Evolutionary conservation across 2,888 invertebrate species (phyloP), one percentile per base, ranked within the genome.

Genomic region (Eupithecia exiguata): DNA sequence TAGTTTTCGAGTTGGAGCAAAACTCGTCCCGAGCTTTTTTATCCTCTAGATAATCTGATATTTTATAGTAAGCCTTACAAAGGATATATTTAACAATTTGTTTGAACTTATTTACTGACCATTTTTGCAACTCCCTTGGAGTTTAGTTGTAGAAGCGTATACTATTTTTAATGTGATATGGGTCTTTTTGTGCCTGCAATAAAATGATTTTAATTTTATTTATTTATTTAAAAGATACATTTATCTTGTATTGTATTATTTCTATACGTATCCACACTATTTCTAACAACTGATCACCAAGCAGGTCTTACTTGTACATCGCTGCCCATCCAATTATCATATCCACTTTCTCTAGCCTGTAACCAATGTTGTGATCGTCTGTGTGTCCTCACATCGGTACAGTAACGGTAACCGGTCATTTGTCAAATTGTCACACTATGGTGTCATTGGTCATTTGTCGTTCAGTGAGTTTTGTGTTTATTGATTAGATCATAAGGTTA

Each of bases 241-340:
- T 14, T 30, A n/a, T n/a, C n/a, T n/a, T n/a, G n/a, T 6, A 25
- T 14, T 25, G 5, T n/a, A 35, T 16, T 25, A 61, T n/a, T 12
- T 43, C 1, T 16, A 66, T 12, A 10, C 73, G 1, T 80, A 76
- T 92, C 92, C 89, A 88, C 67, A 74, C 14, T 82, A 86, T 68
- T 69, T 62, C 75, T 40, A 71, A 5, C 70, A 68, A 66, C 75
- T 71, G 76, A 77, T 80, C 82, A 85, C 78, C 70, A 71, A 78
- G 76, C 85, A 79, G 79, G 83, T 83, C 82, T 81, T 85, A 80
- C 92, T 91, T 90, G 90, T 90, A 91, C 91, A 89, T 89, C 90
- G 90, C 80, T 86, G 88, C 89, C 82, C 88, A 86, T 89, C 90
- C 93, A 93, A 93, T 94, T 93, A 94, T 90, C 94, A 94, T 93